These are phyloP conservation scores for Spodoptera litura DNA, from an alignment of 1,140 invertebrate species.

Conservation along the genomic window DNA sequence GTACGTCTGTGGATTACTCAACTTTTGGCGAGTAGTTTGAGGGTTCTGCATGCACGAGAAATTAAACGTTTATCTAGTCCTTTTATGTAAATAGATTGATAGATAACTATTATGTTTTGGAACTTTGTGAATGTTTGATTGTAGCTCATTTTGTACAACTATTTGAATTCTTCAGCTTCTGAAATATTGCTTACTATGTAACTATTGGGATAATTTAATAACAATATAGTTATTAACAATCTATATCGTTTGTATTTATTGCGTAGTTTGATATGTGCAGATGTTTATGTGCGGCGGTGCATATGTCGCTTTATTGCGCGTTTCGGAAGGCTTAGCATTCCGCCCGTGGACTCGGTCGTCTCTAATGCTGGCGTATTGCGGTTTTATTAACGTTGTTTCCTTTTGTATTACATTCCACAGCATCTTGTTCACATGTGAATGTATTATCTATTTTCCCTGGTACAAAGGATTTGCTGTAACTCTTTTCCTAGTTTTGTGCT, in stretches of 20 bases:
- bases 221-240: too few species aligned
- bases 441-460: constrained; percentile 45
- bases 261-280: constrained; percentile 51
- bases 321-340: constrained; percentile 74
- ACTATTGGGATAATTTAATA: too few species aligned
- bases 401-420: constrained; percentile 76
- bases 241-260: constrained; percentile 42
- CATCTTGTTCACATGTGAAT: constrained; percentile 54
- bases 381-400: constrained; percentile 78
- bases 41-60: constrained; percentile 65
- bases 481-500: neutral
- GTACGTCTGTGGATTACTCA: constrained; percentile 82
- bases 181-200: too few species aligned
- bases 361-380: constrained; percentile 75
- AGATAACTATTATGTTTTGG: constrained; percentile 15
- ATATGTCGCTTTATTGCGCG: constrained; percentile 75
- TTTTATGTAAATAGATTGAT: constrained; percentile 58
- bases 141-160: too few species aligned
- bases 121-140: neutral
- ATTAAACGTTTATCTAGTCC: constrained; percentile 70
- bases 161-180: too few species aligned
- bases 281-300: constrained; percentile 61
- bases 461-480: constrained; percentile 20
- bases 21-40: constrained; percentile 77
- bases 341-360: constrained; percentile 61